These are phyloP conservation scores for Pimpla rufipes DNA, from an alignment of 2,888 invertebrate genomes.

Conservation along the genomic window DNA sequence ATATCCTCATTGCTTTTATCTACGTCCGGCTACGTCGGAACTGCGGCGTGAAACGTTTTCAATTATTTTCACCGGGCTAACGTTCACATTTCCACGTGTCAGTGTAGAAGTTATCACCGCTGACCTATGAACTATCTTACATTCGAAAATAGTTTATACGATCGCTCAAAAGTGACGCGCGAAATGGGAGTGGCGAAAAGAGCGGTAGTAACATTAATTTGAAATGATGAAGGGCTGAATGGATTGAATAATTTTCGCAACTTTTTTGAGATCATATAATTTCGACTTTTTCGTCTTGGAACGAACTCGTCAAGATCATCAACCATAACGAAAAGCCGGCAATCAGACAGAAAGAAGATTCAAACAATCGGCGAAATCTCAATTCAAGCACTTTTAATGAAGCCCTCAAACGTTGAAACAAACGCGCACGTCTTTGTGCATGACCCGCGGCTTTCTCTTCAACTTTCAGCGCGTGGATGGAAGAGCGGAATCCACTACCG, in stretches of 20 bases:
- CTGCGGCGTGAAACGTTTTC: conserved; percentile 71
- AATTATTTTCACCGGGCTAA: conserved; percentile 73
- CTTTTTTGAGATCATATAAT: not conserved
- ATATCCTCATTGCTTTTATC: conserved; percentile 72
- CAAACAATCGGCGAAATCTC: conserved; percentile 18
- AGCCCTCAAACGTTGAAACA: conserved; percentile 30
- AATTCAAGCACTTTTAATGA: conserved; percentile 35
- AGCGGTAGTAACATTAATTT: too few species aligned
- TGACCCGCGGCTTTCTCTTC: not conserved
- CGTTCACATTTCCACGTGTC: conserved; percentile 28
- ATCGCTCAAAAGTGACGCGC: too few species aligned
- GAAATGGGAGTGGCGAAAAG: too few species aligned
- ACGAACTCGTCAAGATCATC: not conserved
- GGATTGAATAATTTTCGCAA: too few species aligned
- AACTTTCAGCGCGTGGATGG: not conserved
- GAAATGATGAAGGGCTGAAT: too few species aligned
- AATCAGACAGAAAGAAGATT: not conserved
- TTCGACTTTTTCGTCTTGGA: not conserved
- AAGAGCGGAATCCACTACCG: not conserved
- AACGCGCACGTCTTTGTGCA: conserved; percentile 6
- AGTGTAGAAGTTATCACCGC: too few species aligned
- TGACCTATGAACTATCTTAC: not conserved
- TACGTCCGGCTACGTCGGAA: conserved; percentile 66
- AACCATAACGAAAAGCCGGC: not conserved
- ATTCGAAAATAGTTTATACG: conserved; percentile 2